Evolutionary conservation across 2,888 invertebrate species (phyloP).

Genomic region (Hydrotaea diabolus): DNA sequence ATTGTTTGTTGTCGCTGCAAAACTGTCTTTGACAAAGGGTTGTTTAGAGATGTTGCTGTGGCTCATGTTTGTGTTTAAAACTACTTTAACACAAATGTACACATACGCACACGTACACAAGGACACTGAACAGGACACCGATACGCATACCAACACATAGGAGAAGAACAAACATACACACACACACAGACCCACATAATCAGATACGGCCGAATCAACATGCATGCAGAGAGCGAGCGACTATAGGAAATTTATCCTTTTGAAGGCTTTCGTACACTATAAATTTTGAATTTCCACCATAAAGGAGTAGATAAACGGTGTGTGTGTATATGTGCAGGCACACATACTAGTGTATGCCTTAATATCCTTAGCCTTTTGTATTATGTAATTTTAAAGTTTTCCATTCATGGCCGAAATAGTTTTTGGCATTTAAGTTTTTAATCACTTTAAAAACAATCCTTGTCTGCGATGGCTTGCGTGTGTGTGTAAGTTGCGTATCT

Average conservation of each 20-base stretch:
- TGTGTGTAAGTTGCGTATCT: not conserved
- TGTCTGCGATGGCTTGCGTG: too few species aligned
- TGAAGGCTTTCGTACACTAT: constrained; percentile 6
- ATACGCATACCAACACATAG: not conserved
- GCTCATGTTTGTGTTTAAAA: constrained; percentile 8
- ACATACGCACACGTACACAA: too few species aligned
- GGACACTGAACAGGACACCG: too few species aligned
- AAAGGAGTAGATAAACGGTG: not conserved
- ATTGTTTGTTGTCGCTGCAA: constrained; percentile 1
- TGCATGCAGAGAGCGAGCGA: not conserved
- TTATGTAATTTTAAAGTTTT: constrained; percentile 22
- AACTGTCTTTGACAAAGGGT: constrained; percentile 10
- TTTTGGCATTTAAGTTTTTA: not conserved
- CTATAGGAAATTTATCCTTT: not conserved
- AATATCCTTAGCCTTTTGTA: not conserved
- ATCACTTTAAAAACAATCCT: constrained; percentile 14
- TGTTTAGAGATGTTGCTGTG: not conserved
- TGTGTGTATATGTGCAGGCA: not conserved
- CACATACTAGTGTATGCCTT: not conserved
- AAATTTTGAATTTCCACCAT: not conserved
- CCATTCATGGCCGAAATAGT: not conserved
- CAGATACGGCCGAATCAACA: not conserved
- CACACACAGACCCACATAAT: not conserved
- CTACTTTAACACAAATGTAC: not conserved
- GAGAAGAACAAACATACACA: not conserved